Conservation (phyloP, 1,140 invertebrate genomes). For the Rhysida immarginata region DNA sequence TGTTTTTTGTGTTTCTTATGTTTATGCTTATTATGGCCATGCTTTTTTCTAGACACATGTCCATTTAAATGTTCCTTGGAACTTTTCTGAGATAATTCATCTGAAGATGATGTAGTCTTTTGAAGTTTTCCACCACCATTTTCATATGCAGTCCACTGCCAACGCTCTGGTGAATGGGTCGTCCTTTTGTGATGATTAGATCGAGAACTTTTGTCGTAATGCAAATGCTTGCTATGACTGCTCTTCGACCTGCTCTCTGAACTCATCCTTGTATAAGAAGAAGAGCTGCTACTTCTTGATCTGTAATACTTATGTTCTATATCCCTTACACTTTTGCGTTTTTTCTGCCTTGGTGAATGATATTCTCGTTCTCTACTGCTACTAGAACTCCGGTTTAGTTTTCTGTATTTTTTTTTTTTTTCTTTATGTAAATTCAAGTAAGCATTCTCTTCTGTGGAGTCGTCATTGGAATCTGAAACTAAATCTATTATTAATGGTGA, state of each 20-base stretch:
- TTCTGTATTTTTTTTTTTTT: too few species aligned
- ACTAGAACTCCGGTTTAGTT: neutral
- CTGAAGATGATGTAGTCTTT: slow-evolving; percentile 2
- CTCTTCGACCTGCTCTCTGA: neutral
- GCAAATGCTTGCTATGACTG: neutral
- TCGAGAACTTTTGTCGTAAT: neutral
- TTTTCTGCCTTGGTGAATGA: neutral
- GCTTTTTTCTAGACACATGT: too few species aligned
- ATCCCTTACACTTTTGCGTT: neutral
- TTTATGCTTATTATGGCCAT: slow-evolving; percentile 1
- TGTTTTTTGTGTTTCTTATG: slow-evolving; percentile 13
- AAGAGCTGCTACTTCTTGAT: neutral
- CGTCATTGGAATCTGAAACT: slow-evolving; percentile 28
- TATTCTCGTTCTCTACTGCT: neutral
- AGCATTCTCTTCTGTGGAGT: slow-evolving; percentile 1
- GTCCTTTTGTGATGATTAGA: neutral
- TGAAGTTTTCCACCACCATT: neutral
- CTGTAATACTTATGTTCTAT: neutral
- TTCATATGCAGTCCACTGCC: neutral
- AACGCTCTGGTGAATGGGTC: neutral
- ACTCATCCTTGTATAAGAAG: neutral
- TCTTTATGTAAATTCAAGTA: too few species aligned
- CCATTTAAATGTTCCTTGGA: too few species aligned
- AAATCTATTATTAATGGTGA: slow-evolving; percentile 37
- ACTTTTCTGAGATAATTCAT: too few species aligned